Evolutionary conservation across 1,140 invertebrate species (phyloP).

Genomic region (Sminthurinus signatus): DNA sequence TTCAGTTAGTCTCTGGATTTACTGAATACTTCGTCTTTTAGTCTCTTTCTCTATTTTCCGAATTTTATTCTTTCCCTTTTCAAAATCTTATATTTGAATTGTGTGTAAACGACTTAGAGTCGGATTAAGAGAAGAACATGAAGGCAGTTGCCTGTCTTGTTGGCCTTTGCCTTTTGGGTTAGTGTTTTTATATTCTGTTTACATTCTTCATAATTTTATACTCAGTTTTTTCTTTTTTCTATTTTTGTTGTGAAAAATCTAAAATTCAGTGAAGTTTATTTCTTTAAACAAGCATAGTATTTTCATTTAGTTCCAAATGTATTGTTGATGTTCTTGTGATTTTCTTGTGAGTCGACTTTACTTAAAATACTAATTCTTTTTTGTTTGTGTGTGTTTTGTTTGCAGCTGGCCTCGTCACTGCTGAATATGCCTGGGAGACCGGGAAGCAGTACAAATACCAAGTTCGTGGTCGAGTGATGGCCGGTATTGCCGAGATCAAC

Average conservation of each 20-base stretch:
- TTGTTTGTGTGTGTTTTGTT: conserved; percentile 16
- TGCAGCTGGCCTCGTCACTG: conserved; percentile 28
- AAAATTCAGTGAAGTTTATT: no score
- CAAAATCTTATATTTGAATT: not conserved
- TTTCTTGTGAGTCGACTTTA: not conserved
- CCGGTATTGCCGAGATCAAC: conserved; percentile 23
- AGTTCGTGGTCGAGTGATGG: conserved; percentile 28
- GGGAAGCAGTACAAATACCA: conserved; percentile 26
- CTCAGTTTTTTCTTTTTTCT: not conserved
- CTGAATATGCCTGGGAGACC: conserved; percentile 25
- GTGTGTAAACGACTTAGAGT: not conserved
- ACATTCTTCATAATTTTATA: not conserved
- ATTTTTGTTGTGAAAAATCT: not conserved
- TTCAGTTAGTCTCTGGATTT: conserved; percentile 31
- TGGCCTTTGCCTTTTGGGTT: conserved; percentile 36
- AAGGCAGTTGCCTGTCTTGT: conserved; percentile 31
- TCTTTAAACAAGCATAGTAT: no score
- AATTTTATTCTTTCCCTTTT: not conserved
- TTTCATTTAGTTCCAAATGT: not conserved
- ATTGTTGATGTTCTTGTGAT: not conserved
- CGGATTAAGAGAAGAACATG: conserved; percentile 21
- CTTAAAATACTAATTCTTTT: conserved; percentile 7
- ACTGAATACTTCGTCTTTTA: conserved; percentile 1
- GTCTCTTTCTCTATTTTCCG: not conserved
- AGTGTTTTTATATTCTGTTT: not conserved